Conservation (phyloP, 2,888 invertebrate genomes). For the Vesta saturnalis region DNA sequence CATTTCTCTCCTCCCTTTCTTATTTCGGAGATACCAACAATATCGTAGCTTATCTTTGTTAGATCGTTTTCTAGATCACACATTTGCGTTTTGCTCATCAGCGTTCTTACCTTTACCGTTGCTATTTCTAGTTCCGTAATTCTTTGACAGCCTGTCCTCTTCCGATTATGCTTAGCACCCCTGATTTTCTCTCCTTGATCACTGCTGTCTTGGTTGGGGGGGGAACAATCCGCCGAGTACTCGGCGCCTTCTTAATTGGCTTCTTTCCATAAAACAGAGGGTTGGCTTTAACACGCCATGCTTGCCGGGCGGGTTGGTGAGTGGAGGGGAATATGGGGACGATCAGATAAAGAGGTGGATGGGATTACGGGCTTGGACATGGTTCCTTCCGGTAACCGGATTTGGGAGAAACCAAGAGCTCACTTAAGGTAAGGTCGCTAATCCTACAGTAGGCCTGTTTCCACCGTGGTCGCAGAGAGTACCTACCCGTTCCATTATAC, state of each 20-base stretch:
- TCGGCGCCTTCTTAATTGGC: neutral
- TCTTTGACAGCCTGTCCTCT: too few species aligned
- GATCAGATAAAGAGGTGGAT: neutral
- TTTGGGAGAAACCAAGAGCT: neutral
- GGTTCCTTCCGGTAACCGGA: neutral
- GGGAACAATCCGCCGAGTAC: neutral
- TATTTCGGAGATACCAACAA: neutral
- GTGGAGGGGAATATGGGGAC: neutral
- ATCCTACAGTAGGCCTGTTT: too few species aligned
- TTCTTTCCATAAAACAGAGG: neutral
- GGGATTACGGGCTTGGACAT: neutral
- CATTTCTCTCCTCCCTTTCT: conserved; percentile 1
- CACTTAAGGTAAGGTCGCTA: too few species aligned
- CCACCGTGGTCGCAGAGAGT: too few species aligned
- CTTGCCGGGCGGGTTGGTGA: too few species aligned
- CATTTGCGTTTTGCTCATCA: neutral
- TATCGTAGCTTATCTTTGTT: neutral
- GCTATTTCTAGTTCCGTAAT: neutral
- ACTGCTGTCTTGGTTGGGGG: neutral
- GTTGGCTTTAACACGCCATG: too few species aligned
- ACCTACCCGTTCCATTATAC: too few species aligned
- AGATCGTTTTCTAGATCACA: neutral
- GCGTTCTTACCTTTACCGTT: neutral
- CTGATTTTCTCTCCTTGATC: neutral
- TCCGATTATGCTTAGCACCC: neutral